Evolutionary conservation across 2,113 vertebrate genomes (phyloP).

Genomic region (Cardinalis cardinalis): DNA sequence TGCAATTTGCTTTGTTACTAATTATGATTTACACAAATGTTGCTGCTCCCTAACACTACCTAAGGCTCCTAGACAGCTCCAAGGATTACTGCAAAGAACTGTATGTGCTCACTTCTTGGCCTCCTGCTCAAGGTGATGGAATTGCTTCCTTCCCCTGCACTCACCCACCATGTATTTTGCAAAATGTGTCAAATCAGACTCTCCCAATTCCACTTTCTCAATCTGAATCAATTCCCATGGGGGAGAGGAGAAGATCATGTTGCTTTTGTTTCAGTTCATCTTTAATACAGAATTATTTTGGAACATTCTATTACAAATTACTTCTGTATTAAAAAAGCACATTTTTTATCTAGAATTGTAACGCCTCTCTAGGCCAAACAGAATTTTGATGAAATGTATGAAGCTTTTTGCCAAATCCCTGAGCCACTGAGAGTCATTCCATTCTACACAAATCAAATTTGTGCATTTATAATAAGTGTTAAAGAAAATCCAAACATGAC

Average conservation of each 20-base stretch:
- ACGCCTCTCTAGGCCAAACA: neutral
- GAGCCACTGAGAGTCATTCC: conserved; percentile 18
- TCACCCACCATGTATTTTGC: neutral
- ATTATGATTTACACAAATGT: neutral
- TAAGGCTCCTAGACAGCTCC: neutral
- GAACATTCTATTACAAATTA: conserved; percentile 3
- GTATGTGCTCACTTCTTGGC: neutral
- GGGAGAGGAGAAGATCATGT: neutral
- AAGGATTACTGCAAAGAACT: neutral
- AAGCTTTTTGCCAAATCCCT: neutral
- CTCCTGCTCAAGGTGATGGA: neutral
- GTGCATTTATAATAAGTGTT: conserved; percentile 19
- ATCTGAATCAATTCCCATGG: neutral
- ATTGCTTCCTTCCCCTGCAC: neutral
- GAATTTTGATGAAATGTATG: neutral
- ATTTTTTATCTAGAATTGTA: neutral
- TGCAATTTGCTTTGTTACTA: neutral
- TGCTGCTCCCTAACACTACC: neutral
- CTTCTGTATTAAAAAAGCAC: neutral
- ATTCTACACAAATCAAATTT: conserved; percentile 41
- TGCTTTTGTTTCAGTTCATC: neutral
- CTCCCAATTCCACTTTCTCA: neutral
- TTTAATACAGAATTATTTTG: neutral
- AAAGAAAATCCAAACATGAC: conserved; percentile 38
- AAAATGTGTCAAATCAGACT: neutral